Percentiles rank a stretch among this genome's conserved stretches.
Conservation (phyloP, 2,113 vertebrate species). For the Shinisaurus crocodilurus region DNA sequence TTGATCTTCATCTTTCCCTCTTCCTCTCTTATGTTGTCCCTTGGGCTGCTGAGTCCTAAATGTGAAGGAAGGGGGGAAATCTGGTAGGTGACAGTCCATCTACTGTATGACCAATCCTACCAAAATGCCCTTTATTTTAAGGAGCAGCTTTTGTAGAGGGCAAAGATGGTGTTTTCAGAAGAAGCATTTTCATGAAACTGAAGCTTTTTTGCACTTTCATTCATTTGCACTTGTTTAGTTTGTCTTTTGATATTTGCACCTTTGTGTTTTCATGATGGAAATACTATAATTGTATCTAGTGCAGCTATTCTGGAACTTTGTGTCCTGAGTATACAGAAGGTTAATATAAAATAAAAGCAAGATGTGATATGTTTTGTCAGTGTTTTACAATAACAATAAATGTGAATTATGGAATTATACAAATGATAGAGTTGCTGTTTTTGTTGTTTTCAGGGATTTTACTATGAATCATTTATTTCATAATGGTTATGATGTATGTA, state of each 20-base stretch:
- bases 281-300: conserved; percentile 65
- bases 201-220: conserved; percentile 78
- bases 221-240: conserved; percentile 72
- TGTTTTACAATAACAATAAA: conserved; percentile 76
- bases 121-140: conserved; percentile 8
- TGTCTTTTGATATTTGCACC: conserved; percentile 54
- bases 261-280: conserved; percentile 68
- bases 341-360: conserved; percentile 65
- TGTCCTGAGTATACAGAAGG: conserved; percentile 64
- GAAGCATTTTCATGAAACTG: conserved; percentile 36
- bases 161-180: conserved; percentile 30
- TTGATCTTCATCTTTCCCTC: conserved; percentile 3
- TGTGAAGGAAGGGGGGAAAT: background rate
- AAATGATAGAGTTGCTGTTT: conserved; percentile 12
- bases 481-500: background rate
- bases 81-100: background rate
- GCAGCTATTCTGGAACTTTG: conserved; percentile 62
- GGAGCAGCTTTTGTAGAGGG: accelerated
- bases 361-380: conserved; percentile 68
- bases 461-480: background rate
- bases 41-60: background rate
- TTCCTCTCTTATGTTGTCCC: background rate
- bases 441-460: conserved; percentile 34
- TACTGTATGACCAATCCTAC: background rate
- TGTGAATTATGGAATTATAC: conserved; percentile 54